Base-by-base conservation (phyloP, 2,888 invertebrate species). In the Poecilus cupreus region DNA sequence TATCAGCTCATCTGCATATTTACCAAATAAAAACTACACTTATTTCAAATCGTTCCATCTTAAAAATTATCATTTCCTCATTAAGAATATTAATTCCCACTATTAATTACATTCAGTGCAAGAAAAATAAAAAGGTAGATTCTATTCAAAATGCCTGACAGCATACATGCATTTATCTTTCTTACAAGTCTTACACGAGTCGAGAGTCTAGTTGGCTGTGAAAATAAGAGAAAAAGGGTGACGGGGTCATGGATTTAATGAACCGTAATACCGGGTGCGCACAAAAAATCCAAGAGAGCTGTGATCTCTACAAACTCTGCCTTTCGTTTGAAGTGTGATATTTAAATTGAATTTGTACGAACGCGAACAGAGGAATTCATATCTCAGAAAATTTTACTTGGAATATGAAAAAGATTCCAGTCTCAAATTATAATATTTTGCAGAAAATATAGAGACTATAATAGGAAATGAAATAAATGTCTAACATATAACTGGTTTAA, bases 161-260 rank as follows among this genome's bases (percentile, higher is more conserved):
- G 16, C 16, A 4, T 51, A 18, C 51, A 51, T 18, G 18, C 51
- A 18, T 51, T 51, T 18, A 18, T 51, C 51, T 51, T 18, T 43
- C 43, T 11, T 43, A n/a, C 13, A n/a, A 1, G 43, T 8, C 43
- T 43, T 43, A 13, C 13, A 11, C 43, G 43, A n/a, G 43, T 43
- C 13, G 43, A 43, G 43, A 11, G 11, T 13, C 43, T 43, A 43
- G 43, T 43, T 43, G 43, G 43, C 43, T 11, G 13, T 11, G 43
- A 13, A 43, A 43, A 43, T 43, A 43, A 43, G 13, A 43, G 43
- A 6, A 43, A 43, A 43, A 43, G 43, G 43, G 43, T 51, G 51
- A 51, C 16, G 18, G 51, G 51, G 51, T 43, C 51, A 18, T 51
- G 51, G 37, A 39, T 68, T 68, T 68, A 68, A 68, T 68, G 64